Evolutionary conservation across 2,113 vertebrate genomes (phyloP).

Genomic region (Channa argus): DNA sequence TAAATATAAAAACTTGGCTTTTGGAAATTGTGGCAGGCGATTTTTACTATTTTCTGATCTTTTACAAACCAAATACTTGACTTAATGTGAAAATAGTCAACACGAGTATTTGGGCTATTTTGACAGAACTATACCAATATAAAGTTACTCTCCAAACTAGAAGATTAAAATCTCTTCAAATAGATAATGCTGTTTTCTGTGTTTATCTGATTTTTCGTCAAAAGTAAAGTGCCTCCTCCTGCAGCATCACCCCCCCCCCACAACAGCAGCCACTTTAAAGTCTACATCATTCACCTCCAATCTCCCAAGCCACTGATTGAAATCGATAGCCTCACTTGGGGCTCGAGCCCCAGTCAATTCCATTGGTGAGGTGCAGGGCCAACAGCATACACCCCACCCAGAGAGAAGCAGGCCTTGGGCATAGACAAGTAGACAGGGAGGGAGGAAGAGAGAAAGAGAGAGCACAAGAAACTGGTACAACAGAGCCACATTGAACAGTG

Average conservation of each 20-base stretch:
- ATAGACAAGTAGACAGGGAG: constrained; percentile 64
- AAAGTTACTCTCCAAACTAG: constrained; percentile 19
- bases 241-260: constrained; percentile 24
- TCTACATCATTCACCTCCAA: constrained; percentile 74
- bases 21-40: too few species aligned
- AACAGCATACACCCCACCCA: constrained; percentile 63
- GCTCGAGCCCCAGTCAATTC: constrained; percentile 74
- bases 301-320: constrained; percentile 74
- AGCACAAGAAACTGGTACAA: constrained; percentile 49
- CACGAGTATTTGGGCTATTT: background rate
- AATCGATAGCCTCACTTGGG: constrained; percentile 78
- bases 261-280: constrained; percentile 70
- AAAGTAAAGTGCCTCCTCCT: constrained; percentile 59
- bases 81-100: too few species aligned
- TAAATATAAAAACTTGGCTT: background rate
- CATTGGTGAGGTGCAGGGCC: constrained; percentile 44
- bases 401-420: constrained; percentile 68
- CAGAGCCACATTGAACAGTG: constrained; percentile 76
- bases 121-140: background rate
- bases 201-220: constrained; percentile 61
- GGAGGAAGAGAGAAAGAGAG: constrained; percentile 43
- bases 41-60: background rate
- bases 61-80: background rate
- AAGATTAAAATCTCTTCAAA: constrained; percentile 53
- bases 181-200: constrained; percentile 51